phyloP scores from a whole-genome alignment of 2,797 vertebrate species.

The Megaceryle alcyon region DNA sequence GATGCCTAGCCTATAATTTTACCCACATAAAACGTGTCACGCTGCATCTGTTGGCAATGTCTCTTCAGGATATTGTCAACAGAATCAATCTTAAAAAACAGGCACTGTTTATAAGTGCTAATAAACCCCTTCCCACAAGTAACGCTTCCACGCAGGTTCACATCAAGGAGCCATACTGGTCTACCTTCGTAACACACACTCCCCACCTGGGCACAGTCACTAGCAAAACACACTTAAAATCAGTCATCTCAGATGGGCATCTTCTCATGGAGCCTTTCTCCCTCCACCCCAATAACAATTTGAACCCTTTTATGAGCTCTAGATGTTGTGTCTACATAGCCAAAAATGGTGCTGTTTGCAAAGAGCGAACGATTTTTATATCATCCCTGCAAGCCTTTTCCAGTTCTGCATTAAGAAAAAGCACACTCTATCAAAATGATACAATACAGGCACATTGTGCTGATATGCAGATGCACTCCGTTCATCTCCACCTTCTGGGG shows the following conservation, averaged over 20 bases:
- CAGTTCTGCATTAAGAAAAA: not conserved
- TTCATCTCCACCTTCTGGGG: not conserved
- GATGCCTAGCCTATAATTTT: not conserved
- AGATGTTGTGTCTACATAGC: not conserved
- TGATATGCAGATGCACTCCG: accelerated
- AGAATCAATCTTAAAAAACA: not conserved
- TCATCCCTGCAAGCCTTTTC: not conserved
- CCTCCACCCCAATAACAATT: not conserved
- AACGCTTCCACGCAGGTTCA: not conserved
- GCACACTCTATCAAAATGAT: not conserved
- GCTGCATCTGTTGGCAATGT: not conserved
- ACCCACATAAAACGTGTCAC: not conserved
- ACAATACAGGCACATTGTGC: not conserved
- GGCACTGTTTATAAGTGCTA: not conserved
- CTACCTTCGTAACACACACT: not conserved
- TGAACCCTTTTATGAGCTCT: not conserved
- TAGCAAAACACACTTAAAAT: not conserved
- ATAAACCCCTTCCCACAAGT: not conserved
- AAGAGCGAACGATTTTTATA: not conserved
- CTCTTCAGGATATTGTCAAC: not conserved
- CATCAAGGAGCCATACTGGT: not conserved
- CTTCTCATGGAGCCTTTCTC: not conserved
- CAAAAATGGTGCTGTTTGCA: not conserved
- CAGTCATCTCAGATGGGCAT: not conserved
- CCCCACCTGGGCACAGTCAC: not conserved